Conservation (phyloP, 2,888 invertebrate genomes). For the Drosophila acutilabella region DNA sequence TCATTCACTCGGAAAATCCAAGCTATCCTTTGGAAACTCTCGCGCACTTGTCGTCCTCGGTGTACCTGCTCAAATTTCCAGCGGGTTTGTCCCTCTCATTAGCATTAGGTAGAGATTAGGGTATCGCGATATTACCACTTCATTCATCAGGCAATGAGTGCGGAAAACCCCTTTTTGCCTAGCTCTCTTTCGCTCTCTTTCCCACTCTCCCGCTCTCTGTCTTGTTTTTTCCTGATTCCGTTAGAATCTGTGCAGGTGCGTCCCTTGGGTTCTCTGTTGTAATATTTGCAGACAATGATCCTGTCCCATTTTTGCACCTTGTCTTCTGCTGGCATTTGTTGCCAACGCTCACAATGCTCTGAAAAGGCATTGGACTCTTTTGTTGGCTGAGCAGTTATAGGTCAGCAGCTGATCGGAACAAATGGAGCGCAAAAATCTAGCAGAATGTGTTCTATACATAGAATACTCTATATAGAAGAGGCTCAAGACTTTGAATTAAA, state of each 20-base stretch:
- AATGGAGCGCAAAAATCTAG: slow-evolving; percentile 26
- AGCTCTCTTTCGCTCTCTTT: too few species aligned
- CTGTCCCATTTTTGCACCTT: slow-evolving; percentile 83
- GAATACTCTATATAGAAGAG: neutral
- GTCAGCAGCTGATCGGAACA: slow-evolving; percentile 44
- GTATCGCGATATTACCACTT: slow-evolving; percentile 49
- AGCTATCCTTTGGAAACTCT: neutral
- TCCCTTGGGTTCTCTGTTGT: slow-evolving; percentile 23
- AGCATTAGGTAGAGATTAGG: slow-evolving; percentile 59
- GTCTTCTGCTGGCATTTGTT: slow-evolving; percentile 52
- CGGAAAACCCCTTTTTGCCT: slow-evolving; percentile 58
- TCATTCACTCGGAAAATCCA: slow-evolving; percentile 63
- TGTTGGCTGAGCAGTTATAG: slow-evolving; percentile 32
- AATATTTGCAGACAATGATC: slow-evolving; percentile 63
- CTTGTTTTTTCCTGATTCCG: slow-evolving; percentile 21
- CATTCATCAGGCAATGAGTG: slow-evolving; percentile 57
- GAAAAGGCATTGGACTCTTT: slow-evolving; percentile 30
- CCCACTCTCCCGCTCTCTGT: neutral
- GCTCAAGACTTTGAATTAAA: neutral
- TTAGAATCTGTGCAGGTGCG: slow-evolving; percentile 74
- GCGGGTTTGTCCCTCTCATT: slow-evolving; percentile 66
- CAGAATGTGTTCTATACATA: neutral
- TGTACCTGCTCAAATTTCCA: slow-evolving; percentile 56
- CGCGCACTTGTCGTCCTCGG: slow-evolving; percentile 66
- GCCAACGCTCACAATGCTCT: slow-evolving; percentile 35